Evolutionary conservation across 2,797 vertebrate genomes (phyloP).

Genomic region (Apogon talboti): DNA sequence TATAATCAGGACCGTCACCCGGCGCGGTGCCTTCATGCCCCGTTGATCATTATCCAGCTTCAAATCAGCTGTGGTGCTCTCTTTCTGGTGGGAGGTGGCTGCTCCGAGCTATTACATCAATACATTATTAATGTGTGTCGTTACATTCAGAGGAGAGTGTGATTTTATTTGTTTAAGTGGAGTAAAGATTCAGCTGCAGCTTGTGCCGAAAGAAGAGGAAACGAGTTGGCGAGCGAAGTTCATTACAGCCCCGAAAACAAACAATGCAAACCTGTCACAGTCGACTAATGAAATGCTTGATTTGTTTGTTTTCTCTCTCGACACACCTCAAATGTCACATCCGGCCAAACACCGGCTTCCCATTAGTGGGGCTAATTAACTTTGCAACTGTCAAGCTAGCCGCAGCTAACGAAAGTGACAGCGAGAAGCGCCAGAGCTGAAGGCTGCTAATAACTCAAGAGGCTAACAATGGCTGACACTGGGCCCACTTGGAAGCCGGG

Average conservation of each 20-base stretch:
- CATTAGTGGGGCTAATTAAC: conserved; percentile 85
- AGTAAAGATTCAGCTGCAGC: conserved; percentile 44
- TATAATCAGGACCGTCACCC: conserved; percentile 67
- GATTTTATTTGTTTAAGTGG: conserved; percentile 60
- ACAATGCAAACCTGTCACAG: conserved; percentile 70
- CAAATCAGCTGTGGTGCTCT: conserved; percentile 53
- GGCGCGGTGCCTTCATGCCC: conserved; percentile 53
- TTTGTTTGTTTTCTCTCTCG: conserved; percentile 74
- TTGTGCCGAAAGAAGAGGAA: conserved; percentile 34
- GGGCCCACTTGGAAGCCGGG: conserved; percentile 88
- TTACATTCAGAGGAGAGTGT: conserved; percentile 47
- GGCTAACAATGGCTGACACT: conserved; percentile 89
- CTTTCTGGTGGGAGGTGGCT: conserved; percentile 35
- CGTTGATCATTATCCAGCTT: conserved; percentile 69
- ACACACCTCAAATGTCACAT: conserved; percentile 79
- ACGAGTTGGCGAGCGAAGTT: conserved; percentile 37
- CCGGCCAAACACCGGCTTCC: conserved; percentile 88
- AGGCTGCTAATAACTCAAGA: conserved; percentile 92
- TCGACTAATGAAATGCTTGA: conserved; percentile 77
- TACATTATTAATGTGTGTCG: conserved; percentile 75
- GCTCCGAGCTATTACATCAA: conserved; percentile 56
- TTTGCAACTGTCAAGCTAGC: conserved; percentile 80
- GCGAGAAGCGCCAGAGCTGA: conserved; percentile 84
- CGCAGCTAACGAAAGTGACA: conserved; percentile 88
- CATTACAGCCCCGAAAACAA: conserved; percentile 57